Conservation (phyloP, 2,113 vertebrate genomes). For the Myotis lucifugus region DNA sequence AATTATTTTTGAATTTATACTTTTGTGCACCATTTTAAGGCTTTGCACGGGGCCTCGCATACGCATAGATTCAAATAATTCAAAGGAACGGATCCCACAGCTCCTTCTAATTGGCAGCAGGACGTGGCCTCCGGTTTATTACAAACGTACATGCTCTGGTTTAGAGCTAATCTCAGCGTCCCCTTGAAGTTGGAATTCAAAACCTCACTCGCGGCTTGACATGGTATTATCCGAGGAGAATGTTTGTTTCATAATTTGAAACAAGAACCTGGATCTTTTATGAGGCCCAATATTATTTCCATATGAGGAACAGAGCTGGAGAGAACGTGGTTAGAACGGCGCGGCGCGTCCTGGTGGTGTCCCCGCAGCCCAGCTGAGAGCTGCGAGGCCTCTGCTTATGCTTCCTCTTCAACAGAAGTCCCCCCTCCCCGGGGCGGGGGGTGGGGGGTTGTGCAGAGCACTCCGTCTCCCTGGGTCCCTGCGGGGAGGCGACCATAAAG, state of each 20-base stretch:
- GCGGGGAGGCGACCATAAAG: too few relatives aligned
- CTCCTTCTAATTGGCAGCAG: conserved; percentile 54
- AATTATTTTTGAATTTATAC: conserved; percentile 59
- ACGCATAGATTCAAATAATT: background rate
- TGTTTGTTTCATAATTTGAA: conserved; percentile 61
- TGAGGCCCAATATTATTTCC: conserved; percentile 24
- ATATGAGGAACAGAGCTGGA: background rate
- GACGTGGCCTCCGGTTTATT: background rate
- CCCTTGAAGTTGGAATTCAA: conserved; percentile 63
- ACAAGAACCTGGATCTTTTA: conserved; percentile 48
- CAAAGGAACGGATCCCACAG: background rate
- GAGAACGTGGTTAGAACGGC: background rate
- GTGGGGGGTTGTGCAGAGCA: background rate
- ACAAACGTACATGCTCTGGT: background rate
- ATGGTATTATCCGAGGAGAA: conserved; percentile 43
- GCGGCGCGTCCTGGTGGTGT: background rate
- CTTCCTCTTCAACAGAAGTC: background rate
- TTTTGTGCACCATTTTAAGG: conserved; percentile 30
- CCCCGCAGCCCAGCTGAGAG: background rate
- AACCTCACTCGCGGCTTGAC: conserved; percentile 4
- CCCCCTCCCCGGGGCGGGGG: background rate
- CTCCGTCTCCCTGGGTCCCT: background rate
- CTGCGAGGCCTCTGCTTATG: background rate
- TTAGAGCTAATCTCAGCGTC: conserved; percentile 50
- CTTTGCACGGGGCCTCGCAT: background rate